Conservation (phyloP, 2,113 vertebrate genomes). For the Microtus richardsoni region DNA sequence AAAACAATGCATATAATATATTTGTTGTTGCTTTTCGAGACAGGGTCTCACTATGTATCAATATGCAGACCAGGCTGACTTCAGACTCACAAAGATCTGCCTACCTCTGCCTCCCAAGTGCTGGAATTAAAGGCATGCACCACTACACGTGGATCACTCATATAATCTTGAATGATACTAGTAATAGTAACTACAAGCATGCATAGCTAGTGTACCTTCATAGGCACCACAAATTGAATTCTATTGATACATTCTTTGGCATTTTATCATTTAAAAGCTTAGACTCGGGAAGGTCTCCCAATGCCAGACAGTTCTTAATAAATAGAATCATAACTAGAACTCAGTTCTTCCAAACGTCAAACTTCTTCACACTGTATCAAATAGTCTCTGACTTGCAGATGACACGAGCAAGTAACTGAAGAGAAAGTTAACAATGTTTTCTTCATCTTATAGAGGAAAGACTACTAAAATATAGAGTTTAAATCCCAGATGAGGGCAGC, state of each 20-base stretch:
- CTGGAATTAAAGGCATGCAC: neutral
- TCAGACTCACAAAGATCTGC: neutral
- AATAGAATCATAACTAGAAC: conserved; percentile 5
- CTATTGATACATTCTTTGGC: neutral
- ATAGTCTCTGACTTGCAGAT: neutral
- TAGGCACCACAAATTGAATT: neutral
- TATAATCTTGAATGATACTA: neutral
- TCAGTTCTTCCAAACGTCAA: neutral
- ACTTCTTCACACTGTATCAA: neutral
- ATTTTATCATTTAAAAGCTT: neutral
- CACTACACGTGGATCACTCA: neutral
- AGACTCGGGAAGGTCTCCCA: neutral
- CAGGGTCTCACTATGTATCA: neutral
- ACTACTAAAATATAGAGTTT: neutral
- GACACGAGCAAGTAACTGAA: neutral
- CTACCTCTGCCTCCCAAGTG: neutral
- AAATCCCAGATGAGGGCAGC: neutral
- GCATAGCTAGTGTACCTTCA: neutral
- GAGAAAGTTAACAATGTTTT: neutral
- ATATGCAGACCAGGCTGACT: neutral
- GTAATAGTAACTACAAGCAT: neutral
- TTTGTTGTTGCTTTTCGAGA: neutral
- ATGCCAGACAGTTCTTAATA: neutral
- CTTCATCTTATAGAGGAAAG: neutral
- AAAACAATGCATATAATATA: neutral